Evolutionary conservation across 1,140 invertebrate species (phyloP).

Genomic region (Zaprionus gabonicus): DNA sequence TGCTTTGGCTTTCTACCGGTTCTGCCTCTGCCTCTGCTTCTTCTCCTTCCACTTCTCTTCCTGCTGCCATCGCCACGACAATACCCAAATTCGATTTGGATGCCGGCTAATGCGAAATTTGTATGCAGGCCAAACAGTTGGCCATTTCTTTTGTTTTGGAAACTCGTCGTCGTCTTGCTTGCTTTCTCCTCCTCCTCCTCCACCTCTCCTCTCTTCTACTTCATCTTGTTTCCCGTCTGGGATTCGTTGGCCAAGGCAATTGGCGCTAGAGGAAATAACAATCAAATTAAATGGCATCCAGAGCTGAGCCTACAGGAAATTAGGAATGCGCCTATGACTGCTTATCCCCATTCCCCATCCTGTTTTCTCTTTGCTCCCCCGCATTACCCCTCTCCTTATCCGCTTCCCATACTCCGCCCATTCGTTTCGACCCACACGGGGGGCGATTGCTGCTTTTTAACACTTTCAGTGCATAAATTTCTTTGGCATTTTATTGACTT

Average conservation of each 20-base stretch:
- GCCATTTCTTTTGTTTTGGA: conserved; percentile 75
- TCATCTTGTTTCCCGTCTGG: conserved; percentile 15
- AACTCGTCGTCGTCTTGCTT: background rate
- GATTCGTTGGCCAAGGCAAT: conserved; percentile 47
- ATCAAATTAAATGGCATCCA: conserved; percentile 73
- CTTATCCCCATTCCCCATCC: background rate
- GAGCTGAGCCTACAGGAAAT: conserved; percentile 58
- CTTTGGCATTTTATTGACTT: conserved; percentile 66
- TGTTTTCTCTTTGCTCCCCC: background rate
- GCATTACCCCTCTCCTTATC: background rate
- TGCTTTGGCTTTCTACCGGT: background rate
- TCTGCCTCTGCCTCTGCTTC: background rate
- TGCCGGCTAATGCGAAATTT: conserved; percentile 74
- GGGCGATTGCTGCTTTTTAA: conserved; percentile 52
- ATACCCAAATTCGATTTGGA: conserved; percentile 53
- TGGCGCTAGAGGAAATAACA: conserved; percentile 66
- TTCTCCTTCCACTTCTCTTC: background rate
- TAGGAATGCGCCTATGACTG: conserved; percentile 58
- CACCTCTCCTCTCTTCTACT: background rate
- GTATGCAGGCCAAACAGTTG: conserved; percentile 71
- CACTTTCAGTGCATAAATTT: conserved; percentile 69
- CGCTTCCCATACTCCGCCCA: background rate
- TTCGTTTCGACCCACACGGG: background rate
- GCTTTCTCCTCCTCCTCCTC: background rate
- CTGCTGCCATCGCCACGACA: background rate